Conservation (phyloP, 2,113 vertebrate species). For the Neogale vison region DNA sequence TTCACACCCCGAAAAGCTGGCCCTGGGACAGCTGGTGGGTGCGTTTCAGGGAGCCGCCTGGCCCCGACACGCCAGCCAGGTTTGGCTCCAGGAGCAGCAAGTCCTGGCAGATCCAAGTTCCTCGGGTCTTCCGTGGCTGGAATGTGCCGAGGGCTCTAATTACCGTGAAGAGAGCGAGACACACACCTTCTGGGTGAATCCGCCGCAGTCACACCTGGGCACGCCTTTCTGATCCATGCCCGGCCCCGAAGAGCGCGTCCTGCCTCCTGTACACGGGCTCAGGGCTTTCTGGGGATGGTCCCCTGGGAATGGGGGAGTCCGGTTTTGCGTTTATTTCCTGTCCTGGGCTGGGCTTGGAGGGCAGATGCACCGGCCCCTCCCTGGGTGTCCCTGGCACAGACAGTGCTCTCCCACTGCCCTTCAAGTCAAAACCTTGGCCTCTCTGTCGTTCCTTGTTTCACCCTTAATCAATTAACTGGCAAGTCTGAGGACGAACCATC, state of each 20-base stretch:
- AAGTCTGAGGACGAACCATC: background rate
- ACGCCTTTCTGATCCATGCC: background rate
- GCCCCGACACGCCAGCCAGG: background rate
- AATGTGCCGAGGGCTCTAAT: background rate
- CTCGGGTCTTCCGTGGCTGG: background rate
- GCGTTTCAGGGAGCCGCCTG: background rate
- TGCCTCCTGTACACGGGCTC: background rate
- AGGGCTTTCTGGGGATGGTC: background rate
- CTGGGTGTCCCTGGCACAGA: accelerated
- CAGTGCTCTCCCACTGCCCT: background rate
- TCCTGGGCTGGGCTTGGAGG: background rate
- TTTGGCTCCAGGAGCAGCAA: background rate
- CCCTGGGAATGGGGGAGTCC: background rate
- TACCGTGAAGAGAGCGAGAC: accelerated
- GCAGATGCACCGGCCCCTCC: background rate
- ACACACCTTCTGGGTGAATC: background rate
- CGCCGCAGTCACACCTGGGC: too few species aligned
- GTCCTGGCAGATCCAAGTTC: accelerated
- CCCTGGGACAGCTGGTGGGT: background rate
- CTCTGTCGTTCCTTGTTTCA: too few species aligned
- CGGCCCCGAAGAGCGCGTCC: accelerated
- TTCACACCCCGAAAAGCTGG: background rate
- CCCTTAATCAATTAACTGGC: background rate
- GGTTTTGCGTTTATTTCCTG: accelerated
- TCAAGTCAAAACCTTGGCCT: too few species aligned